These are phyloP conservation scores for Ormia ochracea DNA, from an alignment of 2,888 invertebrate species.

Conservation along the genomic window DNA sequence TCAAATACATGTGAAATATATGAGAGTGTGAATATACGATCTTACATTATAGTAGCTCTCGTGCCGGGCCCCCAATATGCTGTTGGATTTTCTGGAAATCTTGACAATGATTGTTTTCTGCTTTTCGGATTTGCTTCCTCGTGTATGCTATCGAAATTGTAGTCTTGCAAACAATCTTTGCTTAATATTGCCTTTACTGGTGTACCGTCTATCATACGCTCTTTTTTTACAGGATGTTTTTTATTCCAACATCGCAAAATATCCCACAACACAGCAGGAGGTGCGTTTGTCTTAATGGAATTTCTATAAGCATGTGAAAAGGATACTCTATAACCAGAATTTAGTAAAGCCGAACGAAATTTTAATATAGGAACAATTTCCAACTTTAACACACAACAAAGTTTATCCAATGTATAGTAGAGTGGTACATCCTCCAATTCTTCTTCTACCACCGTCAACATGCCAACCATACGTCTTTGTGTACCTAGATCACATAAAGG, in stretches of 20 bases:
- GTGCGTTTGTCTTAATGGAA: slow-evolving; percentile 95
- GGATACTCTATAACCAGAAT: slow-evolving; percentile 94
- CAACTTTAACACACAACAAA: slow-evolving; percentile 85
- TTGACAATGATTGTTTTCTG: slow-evolving; percentile 82
- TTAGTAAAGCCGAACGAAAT: slow-evolving; percentile 90
- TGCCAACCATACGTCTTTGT: slow-evolving; percentile 85
- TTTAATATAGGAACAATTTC: slow-evolving; percentile 83
- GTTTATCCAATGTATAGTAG: slow-evolving; percentile 89
- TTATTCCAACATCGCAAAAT: slow-evolving; percentile 89
- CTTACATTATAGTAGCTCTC: slow-evolving; percentile 86
- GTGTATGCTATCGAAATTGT: slow-evolving; percentile 77
- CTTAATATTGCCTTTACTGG: slow-evolving; percentile 78
- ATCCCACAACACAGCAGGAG: slow-evolving; percentile 92
- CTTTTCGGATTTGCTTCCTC: slow-evolving; percentile 89
- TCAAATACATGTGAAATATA: neutral
- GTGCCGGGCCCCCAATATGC: slow-evolving; percentile 95
- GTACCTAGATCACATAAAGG: slow-evolving; percentile 80
- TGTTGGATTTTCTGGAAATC: slow-evolving; percentile 92
- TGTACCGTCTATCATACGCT: slow-evolving; percentile 78
- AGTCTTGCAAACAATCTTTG: slow-evolving; percentile 77
- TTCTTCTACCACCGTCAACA: slow-evolving; percentile 87
- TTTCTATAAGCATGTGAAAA: slow-evolving; percentile 92
- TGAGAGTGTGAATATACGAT: no score
- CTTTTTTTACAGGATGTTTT: slow-evolving; percentile 81
- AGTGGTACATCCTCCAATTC: slow-evolving; percentile 91